These are phyloP conservation scores for Vicugna pacos DNA, from an alignment of 2,113 vertebrate species.

Conservation along the genomic window DNA sequence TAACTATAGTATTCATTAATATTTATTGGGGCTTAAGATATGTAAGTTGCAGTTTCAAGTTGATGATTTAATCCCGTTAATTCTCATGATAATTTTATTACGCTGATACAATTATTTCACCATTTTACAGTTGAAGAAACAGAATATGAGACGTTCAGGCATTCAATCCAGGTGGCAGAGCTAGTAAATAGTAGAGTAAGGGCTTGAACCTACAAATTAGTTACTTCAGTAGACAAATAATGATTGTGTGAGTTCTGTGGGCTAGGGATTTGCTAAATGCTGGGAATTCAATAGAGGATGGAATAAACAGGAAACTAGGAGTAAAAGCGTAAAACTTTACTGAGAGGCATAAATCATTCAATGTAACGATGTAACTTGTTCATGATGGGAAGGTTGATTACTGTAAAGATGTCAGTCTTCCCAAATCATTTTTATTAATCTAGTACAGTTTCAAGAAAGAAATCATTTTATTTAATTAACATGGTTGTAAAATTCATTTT, in stretches of 20 bases:
- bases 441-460: neutral
- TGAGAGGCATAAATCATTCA: neutral
- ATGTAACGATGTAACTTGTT: neutral
- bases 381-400: neutral
- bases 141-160: neutral
- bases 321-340: slow-evolving; percentile 17
- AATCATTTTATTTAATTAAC: neutral
- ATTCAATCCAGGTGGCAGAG: neutral
- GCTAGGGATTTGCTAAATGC: neutral
- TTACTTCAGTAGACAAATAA: neutral
- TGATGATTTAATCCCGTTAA: neutral
- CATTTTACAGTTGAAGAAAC: neutral
- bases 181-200: neutral
- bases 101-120: neutral
- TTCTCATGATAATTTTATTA: neutral
- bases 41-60: neutral
- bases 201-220: neutral
- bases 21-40: neutral
- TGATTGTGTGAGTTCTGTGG: neutral
- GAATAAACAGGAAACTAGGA: neutral
- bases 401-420: neutral
- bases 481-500: neutral
- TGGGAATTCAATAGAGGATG: neutral
- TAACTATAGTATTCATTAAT: neutral
- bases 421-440: slow-evolving; percentile 35